phyloP scores from a whole-genome alignment of 2,888 invertebrate genomes.

The Tethea ocularis region DNA sequence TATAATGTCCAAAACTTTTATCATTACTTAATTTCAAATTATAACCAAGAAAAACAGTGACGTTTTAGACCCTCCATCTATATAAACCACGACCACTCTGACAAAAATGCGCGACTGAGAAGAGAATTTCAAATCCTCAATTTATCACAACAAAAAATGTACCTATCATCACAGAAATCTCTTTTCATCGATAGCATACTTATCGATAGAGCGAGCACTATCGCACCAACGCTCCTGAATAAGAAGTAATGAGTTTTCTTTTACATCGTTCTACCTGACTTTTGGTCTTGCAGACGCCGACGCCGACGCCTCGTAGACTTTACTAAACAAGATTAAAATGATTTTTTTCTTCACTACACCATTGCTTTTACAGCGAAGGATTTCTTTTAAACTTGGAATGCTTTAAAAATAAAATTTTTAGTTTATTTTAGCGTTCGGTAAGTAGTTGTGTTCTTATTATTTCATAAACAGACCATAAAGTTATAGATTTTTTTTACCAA shows the following conservation, averaged over 20 bases:
- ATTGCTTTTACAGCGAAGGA: conserved; percentile 40
- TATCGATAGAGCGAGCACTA: conserved; percentile 49
- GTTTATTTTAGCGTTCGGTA: not conserved
- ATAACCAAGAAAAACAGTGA: no score
- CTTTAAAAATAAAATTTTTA: not conserved
- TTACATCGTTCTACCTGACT: conserved; percentile 75
- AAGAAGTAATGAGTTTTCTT: conserved; percentile 82
- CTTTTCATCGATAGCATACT: conserved; percentile 43
- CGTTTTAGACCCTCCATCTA: no score
- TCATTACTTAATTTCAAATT: no score
- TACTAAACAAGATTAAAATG: conserved; percentile 77
- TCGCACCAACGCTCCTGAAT: conserved; percentile 59
- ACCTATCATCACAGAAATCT: conserved; percentile 17
- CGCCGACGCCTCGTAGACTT: conserved; percentile 51
- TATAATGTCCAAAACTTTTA: no score
- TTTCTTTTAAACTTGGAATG: conserved; percentile 20
- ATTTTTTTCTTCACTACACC: conserved; percentile 57
- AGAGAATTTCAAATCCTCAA: not conserved
- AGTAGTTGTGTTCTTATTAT: no score
- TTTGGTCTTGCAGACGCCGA: conserved; percentile 61
- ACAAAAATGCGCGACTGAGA: no score
- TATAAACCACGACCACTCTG: no score
- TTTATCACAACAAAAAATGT: not conserved
- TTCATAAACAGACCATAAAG: not conserved
- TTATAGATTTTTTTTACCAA: no score